Evolutionary conservation across 2,113 vertebrate species (phyloP).

Genomic region (Numenius arquata): DNA sequence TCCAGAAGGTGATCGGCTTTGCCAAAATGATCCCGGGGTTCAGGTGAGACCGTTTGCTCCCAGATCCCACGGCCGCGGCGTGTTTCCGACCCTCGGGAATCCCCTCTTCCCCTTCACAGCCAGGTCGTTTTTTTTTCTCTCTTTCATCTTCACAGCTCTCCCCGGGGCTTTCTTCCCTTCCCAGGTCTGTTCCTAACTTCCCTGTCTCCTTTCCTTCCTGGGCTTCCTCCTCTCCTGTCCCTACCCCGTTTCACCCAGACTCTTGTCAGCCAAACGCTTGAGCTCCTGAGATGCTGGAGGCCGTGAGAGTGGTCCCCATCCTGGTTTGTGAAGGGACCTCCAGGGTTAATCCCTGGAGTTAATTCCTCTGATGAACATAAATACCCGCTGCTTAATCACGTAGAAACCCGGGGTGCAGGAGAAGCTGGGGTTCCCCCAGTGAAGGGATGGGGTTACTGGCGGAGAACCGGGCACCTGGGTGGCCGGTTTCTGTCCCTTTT

Average conservation of each 20-base stretch:
- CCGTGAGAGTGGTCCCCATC: accelerated
- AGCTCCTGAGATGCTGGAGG: accelerated
- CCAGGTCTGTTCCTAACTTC: background rate
- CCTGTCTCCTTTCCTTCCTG: background rate
- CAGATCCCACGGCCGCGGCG: accelerated
- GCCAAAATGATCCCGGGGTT: constrained; percentile 98
- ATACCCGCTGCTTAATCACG: background rate
- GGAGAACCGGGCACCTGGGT: accelerated
- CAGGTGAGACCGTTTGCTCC: constrained; percentile 73
- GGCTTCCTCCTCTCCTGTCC: background rate
- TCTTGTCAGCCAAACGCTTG: background rate
- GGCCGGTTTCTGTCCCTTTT: background rate
- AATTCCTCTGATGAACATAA: background rate
- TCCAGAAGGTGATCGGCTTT: constrained; percentile 96
- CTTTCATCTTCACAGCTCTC: background rate
- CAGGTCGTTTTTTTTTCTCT: background rate
- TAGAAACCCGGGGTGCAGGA: accelerated
- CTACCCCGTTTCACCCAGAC: background rate
- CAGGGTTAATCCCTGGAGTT: background rate
- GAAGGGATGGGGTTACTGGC: accelerated
- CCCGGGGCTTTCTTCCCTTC: background rate
- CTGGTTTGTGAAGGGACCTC: background rate
- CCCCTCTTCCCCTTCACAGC: background rate
- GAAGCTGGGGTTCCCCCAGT: background rate
- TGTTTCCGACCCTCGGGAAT: background rate